Conservation (phyloP, 1,140 invertebrate species). For the Heliothis subflexa region DNA sequence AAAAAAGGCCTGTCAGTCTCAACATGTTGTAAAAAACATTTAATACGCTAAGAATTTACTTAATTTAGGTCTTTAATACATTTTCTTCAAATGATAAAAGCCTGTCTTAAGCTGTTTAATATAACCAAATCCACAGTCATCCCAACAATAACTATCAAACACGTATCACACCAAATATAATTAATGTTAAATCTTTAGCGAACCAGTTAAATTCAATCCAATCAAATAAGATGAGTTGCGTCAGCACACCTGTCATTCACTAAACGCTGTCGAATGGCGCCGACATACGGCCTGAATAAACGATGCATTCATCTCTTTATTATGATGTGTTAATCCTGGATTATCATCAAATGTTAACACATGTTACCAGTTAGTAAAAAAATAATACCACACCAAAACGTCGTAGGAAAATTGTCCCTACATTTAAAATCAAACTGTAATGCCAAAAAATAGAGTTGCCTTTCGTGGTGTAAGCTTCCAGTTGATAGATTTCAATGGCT, state of each 20-base stretch:
- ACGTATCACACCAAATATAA: conserved; percentile 24
- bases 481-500: conserved; percentile 72
- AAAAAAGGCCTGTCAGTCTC: too few species aligned
- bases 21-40: too few species aligned
- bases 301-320: conserved; percentile 84
- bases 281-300: conserved; percentile 84
- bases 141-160: conserved; percentile 8
- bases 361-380: conserved; percentile 85
- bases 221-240: conserved; percentile 75
- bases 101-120: neutral
- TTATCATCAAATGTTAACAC: conserved; percentile 86
- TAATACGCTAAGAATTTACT: too few species aligned
- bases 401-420: conserved; percentile 48
- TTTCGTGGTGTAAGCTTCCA: conserved; percentile 52
- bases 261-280: conserved; percentile 76
- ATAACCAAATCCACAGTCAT: conserved; percentile 4
- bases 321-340: conserved; percentile 86
- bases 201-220: conserved; percentile 43
- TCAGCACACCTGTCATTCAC: conserved; percentile 74
- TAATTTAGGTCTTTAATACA: too few species aligned
- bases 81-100: too few species aligned
- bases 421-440: conserved; percentile 44
- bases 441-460: conserved; percentile 53
- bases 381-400: conserved; percentile 56
- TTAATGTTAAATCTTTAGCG: conserved; percentile 20